Evolutionary conservation across 2,113 vertebrate species (phyloP).

Genomic region (Corythoichthys intestinalis): DNA sequence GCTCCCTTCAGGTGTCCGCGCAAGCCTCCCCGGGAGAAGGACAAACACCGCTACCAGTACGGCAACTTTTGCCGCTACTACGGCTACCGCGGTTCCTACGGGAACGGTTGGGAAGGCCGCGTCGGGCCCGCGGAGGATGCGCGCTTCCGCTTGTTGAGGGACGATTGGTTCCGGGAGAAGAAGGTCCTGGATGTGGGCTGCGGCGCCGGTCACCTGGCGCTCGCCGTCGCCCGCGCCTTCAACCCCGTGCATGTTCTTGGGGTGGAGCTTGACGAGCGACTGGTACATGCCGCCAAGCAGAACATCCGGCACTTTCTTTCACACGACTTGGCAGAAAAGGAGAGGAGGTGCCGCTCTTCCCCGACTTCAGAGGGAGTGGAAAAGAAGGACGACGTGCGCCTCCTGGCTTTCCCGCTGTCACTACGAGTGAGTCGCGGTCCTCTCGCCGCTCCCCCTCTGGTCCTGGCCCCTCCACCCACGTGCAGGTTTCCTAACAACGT

Average conservation of each 20-base stretch:
- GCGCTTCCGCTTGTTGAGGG: constrained; percentile 71
- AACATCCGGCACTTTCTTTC: constrained; percentile 87
- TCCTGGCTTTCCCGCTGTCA: constrained; percentile 69
- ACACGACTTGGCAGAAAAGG: constrained; percentile 54
- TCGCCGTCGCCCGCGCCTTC: constrained; percentile 77
- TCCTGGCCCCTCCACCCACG: neutral
- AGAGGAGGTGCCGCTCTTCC: constrained; percentile 8
- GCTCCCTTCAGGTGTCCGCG: constrained; percentile 36
- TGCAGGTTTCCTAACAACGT: constrained; percentile 79
- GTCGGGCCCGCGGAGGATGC: constrained; percentile 70
- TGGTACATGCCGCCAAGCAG: constrained; percentile 80
- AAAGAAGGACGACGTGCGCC: neutral
- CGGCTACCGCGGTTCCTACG: constrained; percentile 82
- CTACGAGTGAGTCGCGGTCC: constrained; percentile 79
- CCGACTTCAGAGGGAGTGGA: neutral
- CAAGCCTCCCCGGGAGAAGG: constrained; percentile 30
- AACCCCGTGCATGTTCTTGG: constrained; percentile 80
- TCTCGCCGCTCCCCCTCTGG: constrained; percentile 76
- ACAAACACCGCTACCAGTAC: constrained; percentile 70
- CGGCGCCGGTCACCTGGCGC: constrained; percentile 82
- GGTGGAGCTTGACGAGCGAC: constrained; percentile 77
- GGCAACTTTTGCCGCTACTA: constrained; percentile 84
- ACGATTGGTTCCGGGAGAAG: constrained; percentile 83
- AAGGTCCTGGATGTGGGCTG: constrained; percentile 84
- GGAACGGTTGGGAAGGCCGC: constrained; percentile 71